phyloP scores from a whole-genome alignment of 2,797 vertebrate genomes.

The Paratrypauchen microcephalus region DNA sequence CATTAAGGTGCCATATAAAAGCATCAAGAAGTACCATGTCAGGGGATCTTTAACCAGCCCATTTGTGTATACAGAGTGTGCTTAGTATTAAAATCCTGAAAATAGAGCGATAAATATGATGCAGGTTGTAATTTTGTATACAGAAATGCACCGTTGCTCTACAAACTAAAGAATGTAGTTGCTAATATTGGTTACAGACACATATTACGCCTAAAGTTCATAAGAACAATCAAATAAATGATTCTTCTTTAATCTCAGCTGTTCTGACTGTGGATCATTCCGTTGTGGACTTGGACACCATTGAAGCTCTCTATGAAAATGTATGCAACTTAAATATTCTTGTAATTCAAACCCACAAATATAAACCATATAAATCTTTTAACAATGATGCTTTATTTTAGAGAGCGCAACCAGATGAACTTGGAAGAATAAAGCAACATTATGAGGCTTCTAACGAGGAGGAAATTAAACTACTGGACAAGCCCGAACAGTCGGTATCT shows the following conservation, averaged over 20 bases:
- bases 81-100: neutral
- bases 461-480: slow-evolving; percentile 91
- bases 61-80: neutral
- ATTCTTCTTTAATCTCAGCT: slow-evolving; percentile 67
- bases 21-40: no score
- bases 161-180: neutral
- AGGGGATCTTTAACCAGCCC: no score
- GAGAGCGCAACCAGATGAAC: slow-evolving; percentile 92
- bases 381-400: slow-evolving; percentile 50
- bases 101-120: neutral
- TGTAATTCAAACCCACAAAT: neutral
- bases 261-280: slow-evolving; percentile 89
- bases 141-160: neutral
- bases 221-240: neutral
- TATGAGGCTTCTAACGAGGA: slow-evolving; percentile 88
- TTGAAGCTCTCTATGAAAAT: slow-evolving; percentile 95
- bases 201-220: neutral
- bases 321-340: slow-evolving; percentile 75
- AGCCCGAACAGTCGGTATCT: slow-evolving; percentile 88
- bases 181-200: neutral
- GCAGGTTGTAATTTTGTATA: neutral
- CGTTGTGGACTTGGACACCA: slow-evolving; percentile 91
- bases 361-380: neutral
- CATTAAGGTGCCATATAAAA: no score
- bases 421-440: slow-evolving; percentile 88